Conservation (phyloP, 2,113 vertebrate species). For the Egretta garzetta region DNA sequence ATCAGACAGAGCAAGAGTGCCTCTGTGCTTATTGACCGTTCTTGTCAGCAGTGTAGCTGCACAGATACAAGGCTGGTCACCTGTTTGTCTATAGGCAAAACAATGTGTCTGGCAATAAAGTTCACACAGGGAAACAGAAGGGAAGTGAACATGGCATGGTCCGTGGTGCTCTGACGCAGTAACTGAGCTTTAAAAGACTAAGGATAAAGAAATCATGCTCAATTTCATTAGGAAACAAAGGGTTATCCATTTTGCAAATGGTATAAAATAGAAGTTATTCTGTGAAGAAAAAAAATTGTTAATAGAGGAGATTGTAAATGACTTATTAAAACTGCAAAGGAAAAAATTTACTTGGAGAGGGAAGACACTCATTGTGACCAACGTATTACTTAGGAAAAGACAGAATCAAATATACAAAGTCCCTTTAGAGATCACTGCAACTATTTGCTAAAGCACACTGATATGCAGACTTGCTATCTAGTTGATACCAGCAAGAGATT, state of each 20-base stretch:
- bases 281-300: neutral
- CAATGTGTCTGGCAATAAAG: neutral
- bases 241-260: neutral
- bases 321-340: neutral
- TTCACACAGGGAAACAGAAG: neutral
- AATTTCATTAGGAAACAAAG: neutral
- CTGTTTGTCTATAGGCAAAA: conserved; percentile 17
- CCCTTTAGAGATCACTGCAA: neutral
- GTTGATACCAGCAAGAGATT: neutral
- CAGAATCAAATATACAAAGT: neutral
- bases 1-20: neutral
- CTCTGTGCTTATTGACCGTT: neutral
- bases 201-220: neutral
- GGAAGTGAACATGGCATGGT: neutral
- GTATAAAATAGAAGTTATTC: neutral
- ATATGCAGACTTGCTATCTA: neutral
- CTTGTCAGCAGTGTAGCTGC: neutral
- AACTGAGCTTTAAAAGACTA: neutral
- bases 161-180: neutral
- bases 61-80: neutral
- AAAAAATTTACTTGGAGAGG: neutral
- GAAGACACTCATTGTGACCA: neutral
- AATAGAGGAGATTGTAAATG: neutral
- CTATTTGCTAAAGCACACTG: neutral
- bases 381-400: neutral